Base-by-base conservation (phyloP, 2,113 vertebrate species). In the Crotalus helleri region DNA sequence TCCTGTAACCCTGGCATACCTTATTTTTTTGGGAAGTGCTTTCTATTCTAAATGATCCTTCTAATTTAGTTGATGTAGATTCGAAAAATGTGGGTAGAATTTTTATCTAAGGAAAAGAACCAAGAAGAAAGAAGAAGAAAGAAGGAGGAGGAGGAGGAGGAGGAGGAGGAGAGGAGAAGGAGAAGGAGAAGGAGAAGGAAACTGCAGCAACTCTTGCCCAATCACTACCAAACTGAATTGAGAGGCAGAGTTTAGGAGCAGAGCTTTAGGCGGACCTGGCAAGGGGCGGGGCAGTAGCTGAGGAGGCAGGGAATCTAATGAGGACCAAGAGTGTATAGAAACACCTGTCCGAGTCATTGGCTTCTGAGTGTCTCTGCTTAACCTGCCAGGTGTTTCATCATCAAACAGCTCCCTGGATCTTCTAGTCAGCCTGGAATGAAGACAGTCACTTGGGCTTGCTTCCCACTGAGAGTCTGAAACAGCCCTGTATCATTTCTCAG, bases 241-340 rank as follows among this genome's bases (percentile, higher is more conserved):
- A 96, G 95, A 95, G 91, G 85, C 93, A 96, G 95, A 96, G 94
- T 26, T 53, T 10, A 57, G 59, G 15, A 86, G 15, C 19, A 26
- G 24, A 10, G 24, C 92, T 96, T 93, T 94, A 92, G 94, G 95
- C 53, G 15, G 57, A 21, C 7, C 94, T 90, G 8, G 74, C 94
- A 97, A 93, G 95, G 95, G 97, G 97, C 92, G 96, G 97, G 95
- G 95, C 96, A 5, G 94, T 92, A 92, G 92, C 91, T 91, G 21
- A 94, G 94, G 94, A 90, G 95, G 93, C 51, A 46, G 94, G 93
- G 26, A 74, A 21, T 24, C 44, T 33, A 51, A 15, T 26, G n/a
- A 91, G 64, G 89, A 92, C 95, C 90, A 90, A 46, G 87, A 54
- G 91, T 12, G 89, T 93, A 15, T n/a, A 29, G 88, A 89, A n/a